Conservation (phyloP, 2,113 vertebrate genomes). For the Elephantulus edwardii region DNA sequence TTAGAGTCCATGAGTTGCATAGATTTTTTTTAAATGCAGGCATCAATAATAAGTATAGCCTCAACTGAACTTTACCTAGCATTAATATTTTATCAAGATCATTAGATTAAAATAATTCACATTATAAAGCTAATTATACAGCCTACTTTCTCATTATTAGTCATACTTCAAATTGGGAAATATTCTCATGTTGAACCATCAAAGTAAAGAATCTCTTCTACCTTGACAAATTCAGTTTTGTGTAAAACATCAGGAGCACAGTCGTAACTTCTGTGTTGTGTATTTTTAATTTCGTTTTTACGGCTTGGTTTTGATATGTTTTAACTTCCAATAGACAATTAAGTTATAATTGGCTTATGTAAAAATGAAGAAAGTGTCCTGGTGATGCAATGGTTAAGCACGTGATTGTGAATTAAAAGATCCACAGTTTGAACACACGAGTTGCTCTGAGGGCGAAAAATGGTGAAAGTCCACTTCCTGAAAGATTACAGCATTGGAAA, state of each 20-base stretch:
- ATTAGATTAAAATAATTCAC: constrained; percentile 5
- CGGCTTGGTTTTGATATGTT: not conserved
- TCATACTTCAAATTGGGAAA: not conserved
- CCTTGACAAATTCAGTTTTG: constrained; percentile 7
- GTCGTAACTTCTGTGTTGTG: not conserved
- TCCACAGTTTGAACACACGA: not conserved
- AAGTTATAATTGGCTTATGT: not conserved
- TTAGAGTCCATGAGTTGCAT: not conserved
- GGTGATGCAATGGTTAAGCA: not conserved
- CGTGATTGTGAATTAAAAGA: not conserved
- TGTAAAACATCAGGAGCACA: not conserved
- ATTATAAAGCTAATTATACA: constrained; percentile 50
- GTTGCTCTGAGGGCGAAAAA: not conserved
- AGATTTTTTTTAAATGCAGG: constrained; percentile 30
- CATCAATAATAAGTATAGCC: constrained; percentile 29
- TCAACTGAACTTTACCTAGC: constrained; percentile 26
- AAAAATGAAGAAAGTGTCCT: not conserved
- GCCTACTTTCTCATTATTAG: not conserved
- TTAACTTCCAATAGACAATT: not conserved
- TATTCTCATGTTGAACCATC: not conserved
- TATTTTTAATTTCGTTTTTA: constrained; percentile 18
- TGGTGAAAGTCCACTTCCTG: not conserved
- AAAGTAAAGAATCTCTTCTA: not conserved
- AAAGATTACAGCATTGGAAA: not conserved
- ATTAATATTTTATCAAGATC: constrained; percentile 7